These are phyloP conservation scores for Trachurus trachurus DNA, from an alignment of 2,797 vertebrate genomes.

Conservation along the genomic window DNA sequence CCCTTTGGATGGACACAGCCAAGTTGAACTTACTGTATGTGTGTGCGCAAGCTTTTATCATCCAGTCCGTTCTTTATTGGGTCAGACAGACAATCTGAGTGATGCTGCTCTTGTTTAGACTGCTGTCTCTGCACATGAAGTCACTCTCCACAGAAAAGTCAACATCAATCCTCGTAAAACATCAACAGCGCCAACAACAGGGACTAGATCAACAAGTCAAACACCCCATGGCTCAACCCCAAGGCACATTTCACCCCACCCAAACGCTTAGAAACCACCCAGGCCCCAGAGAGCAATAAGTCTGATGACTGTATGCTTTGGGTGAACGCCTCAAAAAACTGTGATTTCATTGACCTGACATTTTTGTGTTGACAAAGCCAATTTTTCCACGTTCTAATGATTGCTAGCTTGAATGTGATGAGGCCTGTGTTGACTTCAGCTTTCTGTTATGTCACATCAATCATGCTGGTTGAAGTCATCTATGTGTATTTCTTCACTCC, in stretches of 20 bases:
- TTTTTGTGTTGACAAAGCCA: constrained; percentile 39
- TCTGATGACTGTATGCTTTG: constrained; percentile 15
- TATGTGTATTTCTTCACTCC: neutral
- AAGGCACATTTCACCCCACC: constrained; percentile 55
- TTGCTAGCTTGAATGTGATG: constrained; percentile 17
- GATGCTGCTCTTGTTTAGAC: constrained; percentile 38
- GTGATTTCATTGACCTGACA: constrained; percentile 42
- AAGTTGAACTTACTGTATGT: constrained; percentile 35
- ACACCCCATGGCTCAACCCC: constrained; percentile 41
- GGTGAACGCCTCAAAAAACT: constrained; percentile 34
- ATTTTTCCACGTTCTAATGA: constrained; percentile 7
- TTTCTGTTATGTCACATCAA: constrained; percentile 24
- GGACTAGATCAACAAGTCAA: constrained; percentile 41
- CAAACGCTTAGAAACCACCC: constrained; percentile 66
- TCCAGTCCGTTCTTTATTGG: constrained; percentile 31
- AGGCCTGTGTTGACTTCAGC: neutral
- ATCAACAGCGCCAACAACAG: constrained; percentile 41
- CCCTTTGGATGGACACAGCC: constrained; percentile 30
- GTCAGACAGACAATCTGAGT: constrained; percentile 44
- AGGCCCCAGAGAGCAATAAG: constrained; percentile 53
- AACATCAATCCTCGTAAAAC: constrained; percentile 48
- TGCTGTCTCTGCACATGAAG: constrained; percentile 36
- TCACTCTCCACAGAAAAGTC: constrained; percentile 44
- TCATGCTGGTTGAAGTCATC: constrained; percentile 15
- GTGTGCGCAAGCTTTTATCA: constrained; percentile 1